Percentiles rank a stretch among this genome's conserved stretches.
Conservation (phyloP, 1,140 invertebrate species). For the Halotydeus destructor region DNA sequence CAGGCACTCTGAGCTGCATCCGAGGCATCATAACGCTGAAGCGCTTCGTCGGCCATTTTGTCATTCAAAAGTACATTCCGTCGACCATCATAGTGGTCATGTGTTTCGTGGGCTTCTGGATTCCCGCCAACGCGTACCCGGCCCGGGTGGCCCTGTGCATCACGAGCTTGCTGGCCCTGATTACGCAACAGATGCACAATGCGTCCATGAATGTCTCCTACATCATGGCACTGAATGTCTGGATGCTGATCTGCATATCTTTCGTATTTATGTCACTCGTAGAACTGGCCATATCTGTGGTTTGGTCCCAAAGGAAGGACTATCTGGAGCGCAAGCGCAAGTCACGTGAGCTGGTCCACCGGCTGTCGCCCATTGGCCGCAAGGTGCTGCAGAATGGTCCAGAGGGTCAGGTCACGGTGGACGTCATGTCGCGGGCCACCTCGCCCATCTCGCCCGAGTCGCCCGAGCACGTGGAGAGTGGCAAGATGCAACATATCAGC, state of each 20-base stretch:
- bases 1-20: slow-evolving; percentile 13
- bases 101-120: slow-evolving; percentile 16
- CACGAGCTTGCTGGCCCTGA: slow-evolving; percentile 36
- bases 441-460: too few relatives aligned
- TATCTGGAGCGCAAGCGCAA: too few relatives aligned
- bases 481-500: too few relatives aligned
- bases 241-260: slow-evolving; percentile 44
- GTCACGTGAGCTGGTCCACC: too few relatives aligned
- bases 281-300: slow-evolving; percentile 69
- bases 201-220: slow-evolving; percentile 26
- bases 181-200: slow-evolving; percentile 45
- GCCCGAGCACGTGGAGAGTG: too few relatives aligned
- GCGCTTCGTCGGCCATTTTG: slow-evolving; percentile 8
- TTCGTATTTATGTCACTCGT: slow-evolving; percentile 60
- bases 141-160: slow-evolving; percentile 21
- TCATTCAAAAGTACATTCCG: slow-evolving; percentile 15
- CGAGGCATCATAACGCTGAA: slow-evolving; percentile 10
- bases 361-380: too few relatives aligned
- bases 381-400: too few relatives aligned
- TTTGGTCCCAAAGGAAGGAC: too few relatives aligned
- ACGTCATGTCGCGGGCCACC: too few relatives aligned
- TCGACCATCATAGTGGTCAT: slow-evolving; percentile 14
- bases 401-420: too few relatives aligned
- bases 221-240: slow-evolving; percentile 32
- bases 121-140: slow-evolving; percentile 14